Percentiles rank a stretch among this genome's conserved stretches.
These are phyloP conservation scores for Numenius arquata DNA, from an alignment of 2,113 vertebrate genomes.

Conservation along the genomic window DNA sequence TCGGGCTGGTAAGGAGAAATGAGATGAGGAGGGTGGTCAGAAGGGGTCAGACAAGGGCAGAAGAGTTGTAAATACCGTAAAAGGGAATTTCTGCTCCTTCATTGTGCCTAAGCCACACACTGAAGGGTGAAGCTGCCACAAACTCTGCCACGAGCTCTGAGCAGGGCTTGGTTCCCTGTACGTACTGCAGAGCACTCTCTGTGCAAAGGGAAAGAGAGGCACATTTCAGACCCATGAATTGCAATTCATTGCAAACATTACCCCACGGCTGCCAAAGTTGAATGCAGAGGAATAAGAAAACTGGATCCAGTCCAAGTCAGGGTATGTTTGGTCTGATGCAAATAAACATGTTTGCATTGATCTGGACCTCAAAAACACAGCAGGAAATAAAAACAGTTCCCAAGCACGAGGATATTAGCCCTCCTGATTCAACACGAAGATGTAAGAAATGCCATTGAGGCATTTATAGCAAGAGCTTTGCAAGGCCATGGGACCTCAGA, in stretches of 20 bases:
- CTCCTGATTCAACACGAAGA: background rate
- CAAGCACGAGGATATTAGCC: background rate
- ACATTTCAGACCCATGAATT: background rate
- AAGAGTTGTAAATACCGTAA: background rate
- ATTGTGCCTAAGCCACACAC: background rate
- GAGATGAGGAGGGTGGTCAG: background rate
- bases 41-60: background rate
- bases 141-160: background rate
- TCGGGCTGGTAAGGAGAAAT: background rate
- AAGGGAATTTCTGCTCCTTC: background rate
- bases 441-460: background rate
- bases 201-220: background rate
- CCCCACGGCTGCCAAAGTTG: background rate
- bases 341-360: conserved; percentile 9
- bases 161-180: background rate
- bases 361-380: background rate
- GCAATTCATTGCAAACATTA: background rate
- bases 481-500: background rate
- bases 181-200: background rate
- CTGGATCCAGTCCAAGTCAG: background rate
- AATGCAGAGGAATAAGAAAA: background rate
- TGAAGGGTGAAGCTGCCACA: background rate
- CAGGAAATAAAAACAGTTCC: background rate
- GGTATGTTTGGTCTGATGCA: background rate
- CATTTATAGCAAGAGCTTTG: background rate